Conservation (phyloP, 2,113 vertebrate genomes). For the Bettongia penicillata region DNA sequence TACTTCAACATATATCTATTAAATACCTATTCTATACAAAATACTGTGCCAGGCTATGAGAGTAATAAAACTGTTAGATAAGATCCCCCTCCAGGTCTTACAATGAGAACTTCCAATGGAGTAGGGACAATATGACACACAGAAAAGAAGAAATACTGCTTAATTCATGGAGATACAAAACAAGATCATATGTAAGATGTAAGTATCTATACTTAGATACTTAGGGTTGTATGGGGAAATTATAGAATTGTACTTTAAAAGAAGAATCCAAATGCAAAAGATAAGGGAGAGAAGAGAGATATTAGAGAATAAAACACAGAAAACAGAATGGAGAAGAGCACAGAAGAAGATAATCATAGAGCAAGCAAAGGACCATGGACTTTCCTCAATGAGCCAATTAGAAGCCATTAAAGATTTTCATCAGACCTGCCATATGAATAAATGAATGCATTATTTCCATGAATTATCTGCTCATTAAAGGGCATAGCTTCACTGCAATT, state of each 20-base stretch:
- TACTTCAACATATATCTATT: not conserved
- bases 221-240: not conserved
- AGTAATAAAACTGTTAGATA: not conserved
- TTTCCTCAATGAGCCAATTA: not conserved
- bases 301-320: not conserved
- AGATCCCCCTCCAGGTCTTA: not conserved
- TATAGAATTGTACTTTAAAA: not conserved
- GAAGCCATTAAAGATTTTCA: not conserved
- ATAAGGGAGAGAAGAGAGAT: not conserved
- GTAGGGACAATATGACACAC: not conserved
- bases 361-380: not conserved
- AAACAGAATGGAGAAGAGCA: not conserved
- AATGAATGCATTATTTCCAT: not conserved
- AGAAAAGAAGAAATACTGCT: not conserved
- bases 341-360: not conserved
- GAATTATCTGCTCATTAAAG: not conserved
- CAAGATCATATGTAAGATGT: not conserved
- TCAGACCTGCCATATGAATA: not conserved
- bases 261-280: not conserved
- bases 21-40: not conserved
- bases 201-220: not conserved
- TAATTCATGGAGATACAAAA: not conserved
- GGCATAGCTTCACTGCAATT: no score
- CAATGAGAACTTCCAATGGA: not conserved
- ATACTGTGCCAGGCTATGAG: not conserved